Conservation (phyloP, 1,140 invertebrate species). For the Drosophila mauritiana region DNA sequence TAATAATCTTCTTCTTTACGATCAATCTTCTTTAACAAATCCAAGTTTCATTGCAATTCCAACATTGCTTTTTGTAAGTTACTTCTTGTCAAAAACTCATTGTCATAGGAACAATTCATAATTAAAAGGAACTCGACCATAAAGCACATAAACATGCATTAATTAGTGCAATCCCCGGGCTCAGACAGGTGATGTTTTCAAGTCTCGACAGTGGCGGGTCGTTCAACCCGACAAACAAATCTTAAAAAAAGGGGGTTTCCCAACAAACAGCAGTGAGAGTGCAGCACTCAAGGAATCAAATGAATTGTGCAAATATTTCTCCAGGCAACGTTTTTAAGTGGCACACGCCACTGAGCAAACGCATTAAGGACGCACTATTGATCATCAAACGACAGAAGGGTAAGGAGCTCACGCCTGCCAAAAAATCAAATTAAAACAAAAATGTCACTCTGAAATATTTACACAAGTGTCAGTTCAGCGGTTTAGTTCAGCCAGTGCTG, state of each 20-base stretch:
- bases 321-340: conserved; percentile 54
- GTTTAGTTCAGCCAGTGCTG: not conserved
- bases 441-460: conserved; percentile 64
- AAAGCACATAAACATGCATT: conserved; percentile 36
- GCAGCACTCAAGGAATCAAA: conserved; percentile 45
- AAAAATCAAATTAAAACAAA: conserved; percentile 60
- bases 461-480: conserved; percentile 20
- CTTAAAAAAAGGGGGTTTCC: conserved; percentile 11
- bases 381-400: conserved; percentile 26
- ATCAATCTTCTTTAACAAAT: too few species aligned
- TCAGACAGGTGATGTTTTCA: conserved; percentile 52
- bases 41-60: not conserved
- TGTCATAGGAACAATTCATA: conserved; percentile 30
- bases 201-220: conserved; percentile 31
- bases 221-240: conserved; percentile 49
- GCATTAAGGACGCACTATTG: conserved; percentile 50
- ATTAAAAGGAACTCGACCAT: conserved; percentile 47
- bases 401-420: conserved; percentile 35
- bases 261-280: conserved; percentile 12
- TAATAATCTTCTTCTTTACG: too few species aligned
- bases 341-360: conserved; percentile 62
- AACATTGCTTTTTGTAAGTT: not conserved
- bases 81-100: conserved; percentile 7
- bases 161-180: conserved; percentile 33
- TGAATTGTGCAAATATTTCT: conserved; percentile 62